These are phyloP conservation scores for Chlorops oryzae DNA, from an alignment of 1,140 invertebrate species.

Conservation along the genomic window DNA sequence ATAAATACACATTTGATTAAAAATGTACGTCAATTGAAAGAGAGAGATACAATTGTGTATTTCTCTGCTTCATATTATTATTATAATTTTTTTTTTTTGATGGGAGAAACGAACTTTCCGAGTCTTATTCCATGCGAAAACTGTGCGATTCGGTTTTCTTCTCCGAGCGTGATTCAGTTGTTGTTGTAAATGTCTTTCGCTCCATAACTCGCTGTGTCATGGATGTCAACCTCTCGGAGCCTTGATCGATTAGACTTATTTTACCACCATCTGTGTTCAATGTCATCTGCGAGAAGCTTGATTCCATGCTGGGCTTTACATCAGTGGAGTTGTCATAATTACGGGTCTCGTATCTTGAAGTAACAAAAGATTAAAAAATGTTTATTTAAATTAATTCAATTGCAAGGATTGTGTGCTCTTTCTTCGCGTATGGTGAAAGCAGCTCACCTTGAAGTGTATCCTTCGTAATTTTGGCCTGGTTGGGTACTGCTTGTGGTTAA, in stretches of 20 bases:
- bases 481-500: conserved; percentile 34
- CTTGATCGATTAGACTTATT: conserved; percentile 38
- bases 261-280: conserved; percentile 42
- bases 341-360: conserved; percentile 40
- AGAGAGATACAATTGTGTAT: too few relatives aligned
- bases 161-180: conserved; percentile 50
- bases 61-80: too few relatives aligned
- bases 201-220: conserved; percentile 53
- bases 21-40: too few relatives aligned
- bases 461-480: conserved; percentile 53
- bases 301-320: conserved; percentile 38
- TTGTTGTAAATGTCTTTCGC: conserved; percentile 52
- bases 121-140: conserved; percentile 42
- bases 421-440: too few relatives aligned
- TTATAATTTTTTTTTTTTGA: too few relatives aligned
- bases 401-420: too few relatives aligned
- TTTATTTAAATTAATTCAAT: too few relatives aligned
- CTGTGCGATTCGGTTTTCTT: conserved; percentile 46
- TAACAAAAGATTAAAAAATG: conserved; percentile 2
- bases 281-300: conserved; percentile 43
- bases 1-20: too few relatives aligned
- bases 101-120: too few relatives aligned
- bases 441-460: conserved; percentile 56
- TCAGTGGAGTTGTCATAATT: conserved; percentile 39
- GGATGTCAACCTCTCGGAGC: conserved; percentile 42